Evolutionary conservation across 2,113 vertebrate genomes (phyloP).

Genomic region (Petroica traversi): DNA sequence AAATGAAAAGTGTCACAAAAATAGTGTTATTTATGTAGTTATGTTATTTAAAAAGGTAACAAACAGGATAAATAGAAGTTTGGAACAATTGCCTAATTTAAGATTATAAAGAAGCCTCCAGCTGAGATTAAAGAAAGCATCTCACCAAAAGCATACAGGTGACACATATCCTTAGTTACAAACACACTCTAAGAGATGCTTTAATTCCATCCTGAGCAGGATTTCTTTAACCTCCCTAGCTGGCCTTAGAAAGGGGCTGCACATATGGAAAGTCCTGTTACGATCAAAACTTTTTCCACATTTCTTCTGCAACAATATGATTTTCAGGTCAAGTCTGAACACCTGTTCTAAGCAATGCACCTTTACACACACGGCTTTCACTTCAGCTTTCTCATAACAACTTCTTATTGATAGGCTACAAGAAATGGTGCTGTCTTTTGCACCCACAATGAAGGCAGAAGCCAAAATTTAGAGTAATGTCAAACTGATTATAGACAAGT

Average conservation of each 20-base stretch:
- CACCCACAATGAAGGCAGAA: background rate
- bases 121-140: background rate
- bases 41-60: background rate
- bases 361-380: background rate
- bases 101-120: background rate
- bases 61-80: background rate
- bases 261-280: background rate
- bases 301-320: background rate
- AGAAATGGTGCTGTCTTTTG: background rate
- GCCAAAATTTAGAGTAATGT: background rate
- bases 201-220: background rate
- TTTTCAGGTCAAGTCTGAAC: background rate
- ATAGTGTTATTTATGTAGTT: background rate
- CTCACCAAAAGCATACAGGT: background rate
- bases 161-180: background rate
- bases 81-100: background rate
- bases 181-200: background rate
- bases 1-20: background rate
- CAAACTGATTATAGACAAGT: background rate
- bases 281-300: background rate
- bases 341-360: fast-evolving
- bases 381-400: background rate
- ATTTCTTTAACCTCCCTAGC: background rate
- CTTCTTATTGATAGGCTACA: no score
- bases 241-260: background rate